A percentile compares a stretch with the other conserved stretches of the same genome.
Conservation (phyloP, 2,797 vertebrate genomes). For the Channallabes apus region DNA sequence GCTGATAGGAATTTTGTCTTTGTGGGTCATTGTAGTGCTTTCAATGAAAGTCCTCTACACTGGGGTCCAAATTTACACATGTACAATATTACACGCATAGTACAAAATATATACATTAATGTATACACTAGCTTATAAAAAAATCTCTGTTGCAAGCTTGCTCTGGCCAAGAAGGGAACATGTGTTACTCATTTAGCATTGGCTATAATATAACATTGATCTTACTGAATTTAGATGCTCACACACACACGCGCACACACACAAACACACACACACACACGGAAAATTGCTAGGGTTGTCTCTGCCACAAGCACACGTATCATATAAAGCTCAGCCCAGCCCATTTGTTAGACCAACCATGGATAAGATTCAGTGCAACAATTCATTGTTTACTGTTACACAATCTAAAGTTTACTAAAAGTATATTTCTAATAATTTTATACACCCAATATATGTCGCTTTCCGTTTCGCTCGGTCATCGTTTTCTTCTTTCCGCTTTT, state of each 20-base stretch:
- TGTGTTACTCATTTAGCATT: neutral
- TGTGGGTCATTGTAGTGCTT: constrained; percentile 16
- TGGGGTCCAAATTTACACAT: neutral
- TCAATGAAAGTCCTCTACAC: neutral
- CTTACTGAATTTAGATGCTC: neutral
- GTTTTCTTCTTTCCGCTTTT: neutral
- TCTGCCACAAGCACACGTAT: neutral
- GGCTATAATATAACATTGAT: neutral
- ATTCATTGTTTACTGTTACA: too few species aligned
- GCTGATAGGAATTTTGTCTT: constrained; percentile 21
- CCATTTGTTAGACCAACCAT: neutral
- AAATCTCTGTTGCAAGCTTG: neutral
- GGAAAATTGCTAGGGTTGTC: neutral
- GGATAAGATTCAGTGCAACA: neutral
- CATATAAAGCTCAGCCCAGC: too few species aligned
- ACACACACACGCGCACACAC: neutral
- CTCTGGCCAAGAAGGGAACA: constrained; percentile 5
- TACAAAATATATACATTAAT: neutral
- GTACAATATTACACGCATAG: too few species aligned
- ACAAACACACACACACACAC: neutral
- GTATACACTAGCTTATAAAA: neutral
- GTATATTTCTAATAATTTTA: neutral
- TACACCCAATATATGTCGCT: neutral
- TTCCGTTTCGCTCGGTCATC: neutral
- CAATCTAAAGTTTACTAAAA: neutral